Evolutionary conservation across 2,888 invertebrate genomes (phyloP), one percentile per base, ranked within the genome.

Genomic region (Sinelater perroti): DNA sequence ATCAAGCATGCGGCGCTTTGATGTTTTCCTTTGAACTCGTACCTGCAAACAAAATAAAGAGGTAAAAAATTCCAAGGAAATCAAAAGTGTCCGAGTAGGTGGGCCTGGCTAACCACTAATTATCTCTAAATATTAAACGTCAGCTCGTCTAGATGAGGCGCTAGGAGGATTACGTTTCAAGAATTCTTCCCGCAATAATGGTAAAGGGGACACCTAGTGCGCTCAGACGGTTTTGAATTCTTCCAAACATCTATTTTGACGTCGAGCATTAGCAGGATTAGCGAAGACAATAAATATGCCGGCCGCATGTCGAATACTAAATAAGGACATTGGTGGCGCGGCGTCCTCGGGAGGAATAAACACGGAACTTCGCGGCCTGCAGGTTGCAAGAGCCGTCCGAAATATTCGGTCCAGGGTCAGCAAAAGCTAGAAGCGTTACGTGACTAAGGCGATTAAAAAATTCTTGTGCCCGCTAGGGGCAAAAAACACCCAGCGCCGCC

Each of bases 241-340:
- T 30, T 54, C 54, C 54, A 57, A 58, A 52, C 52, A 56, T 51
- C 36, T 60, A 56, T 60, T 60, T 60, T 60, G 60, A 60, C 60
- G 55, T 60, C 28, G 31, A 52, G 56, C 54, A 55, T 54, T 55
- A 51, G 55, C 18, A 26, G 36, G 44, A 59, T 59, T 59, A 59
- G 51, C 59, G 55, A 50, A 55, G 57, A 55, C 59, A 59, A 59
- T 59, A 55, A 55, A 55, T 44, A 44, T 50, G 44, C 51, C 40
- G 36, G 31, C 33, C 31, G 30, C 14, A 55, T 38, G 31, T 47
- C 47, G 54, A 55, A 55, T 55, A 55, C 30, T 31, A 55, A 47
- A 47, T 16, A 36, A 24, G 47, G 11, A 31, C 54, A 55, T 38
- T 47, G 46, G 36, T 40, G 46, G 18, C n/a, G 33, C 14, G 13